Evolutionary conservation across 2,888 invertebrate genomes (phyloP).

Genomic region (Drosophila mimetica): DNA sequence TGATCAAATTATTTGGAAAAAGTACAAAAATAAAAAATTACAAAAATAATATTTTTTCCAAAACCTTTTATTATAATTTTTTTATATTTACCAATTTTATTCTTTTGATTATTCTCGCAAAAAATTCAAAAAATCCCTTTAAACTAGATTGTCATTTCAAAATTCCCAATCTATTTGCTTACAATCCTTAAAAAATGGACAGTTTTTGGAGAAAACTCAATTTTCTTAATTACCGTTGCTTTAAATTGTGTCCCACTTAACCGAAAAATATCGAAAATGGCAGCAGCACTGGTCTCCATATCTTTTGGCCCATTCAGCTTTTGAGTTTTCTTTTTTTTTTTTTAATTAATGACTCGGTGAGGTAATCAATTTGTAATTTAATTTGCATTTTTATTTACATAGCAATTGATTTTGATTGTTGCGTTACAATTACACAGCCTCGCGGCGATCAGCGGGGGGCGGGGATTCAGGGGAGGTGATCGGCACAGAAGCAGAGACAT

Average conservation of each 20-base stretch:
- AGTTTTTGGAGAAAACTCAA: too few species aligned
- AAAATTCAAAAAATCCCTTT: too few species aligned
- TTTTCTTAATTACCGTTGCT: too few species aligned
- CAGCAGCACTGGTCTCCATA: background rate
- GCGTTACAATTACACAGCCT: conserved; percentile 73
- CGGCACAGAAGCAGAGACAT: conserved; percentile 23
- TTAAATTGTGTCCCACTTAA: too few species aligned
- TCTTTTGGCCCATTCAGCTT: conserved; percentile 10
- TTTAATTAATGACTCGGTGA: conserved; percentile 81
- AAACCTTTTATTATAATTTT: too few species aligned
- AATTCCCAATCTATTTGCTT: background rate
- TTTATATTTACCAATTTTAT: too few species aligned
- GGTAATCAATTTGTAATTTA: conserved; percentile 82
- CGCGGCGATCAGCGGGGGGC: conserved; percentile 43
- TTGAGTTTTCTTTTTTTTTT: conserved; percentile 68
- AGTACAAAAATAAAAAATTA: too few species aligned
- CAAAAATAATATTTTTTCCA: too few species aligned
- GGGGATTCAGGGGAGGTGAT: conserved; percentile 14
- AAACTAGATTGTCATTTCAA: too few species aligned
- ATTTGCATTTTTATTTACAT: conserved; percentile 81
- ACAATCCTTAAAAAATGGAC: background rate
- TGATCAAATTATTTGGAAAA: too few species aligned
- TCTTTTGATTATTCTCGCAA: too few species aligned
- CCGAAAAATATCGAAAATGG: background rate
- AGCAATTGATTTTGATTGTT: conserved; percentile 80